Evolutionary conservation across 2,888 invertebrate species (phyloP).

Genomic region (Archaeoteleia sp.): DNA sequence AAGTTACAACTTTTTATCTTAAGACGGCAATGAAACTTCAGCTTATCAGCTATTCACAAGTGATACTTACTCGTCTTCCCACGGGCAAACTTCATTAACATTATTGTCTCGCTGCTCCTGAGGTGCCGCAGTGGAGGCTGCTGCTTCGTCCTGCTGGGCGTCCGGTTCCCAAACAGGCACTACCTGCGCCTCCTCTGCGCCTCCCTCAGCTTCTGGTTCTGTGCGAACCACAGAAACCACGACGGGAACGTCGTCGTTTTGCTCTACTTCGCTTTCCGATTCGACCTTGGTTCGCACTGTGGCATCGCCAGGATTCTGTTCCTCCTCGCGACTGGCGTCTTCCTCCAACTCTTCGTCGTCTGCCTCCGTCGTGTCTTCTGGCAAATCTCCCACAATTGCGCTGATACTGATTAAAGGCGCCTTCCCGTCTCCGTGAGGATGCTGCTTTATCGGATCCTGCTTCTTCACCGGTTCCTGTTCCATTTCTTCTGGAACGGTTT

Average conservation of each 20-base stretch:
- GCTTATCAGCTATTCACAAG: neutral
- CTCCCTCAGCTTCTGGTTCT: conserved; percentile 78
- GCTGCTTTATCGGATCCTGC: conserved; percentile 55
- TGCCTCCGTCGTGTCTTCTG: conserved; percentile 48
- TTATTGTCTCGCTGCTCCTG: conserved; percentile 76
- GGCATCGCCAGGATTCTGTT: conserved; percentile 30
- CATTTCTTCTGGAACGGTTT: conserved; percentile 58
- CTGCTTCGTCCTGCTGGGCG: conserved; percentile 60
- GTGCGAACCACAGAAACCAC: conserved; percentile 78
- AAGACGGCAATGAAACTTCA: too few species aligned
- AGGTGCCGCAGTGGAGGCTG: conserved; percentile 55
- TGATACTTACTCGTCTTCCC: conserved; percentile 94
- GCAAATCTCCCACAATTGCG: conserved; percentile 81
- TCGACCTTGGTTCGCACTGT: too few species aligned
- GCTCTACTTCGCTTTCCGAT: conserved; percentile 25
- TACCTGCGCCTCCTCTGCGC: conserved; percentile 78
- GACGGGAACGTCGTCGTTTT: conserved; percentile 67
- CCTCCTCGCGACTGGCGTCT: conserved; percentile 29
- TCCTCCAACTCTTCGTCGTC: conserved; percentile 34
- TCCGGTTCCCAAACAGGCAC: conserved; percentile 73
- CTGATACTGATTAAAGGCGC: conserved; percentile 84
- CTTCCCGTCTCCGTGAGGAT: conserved; percentile 63
- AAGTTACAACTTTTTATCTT: too few species aligned
- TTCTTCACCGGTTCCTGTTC: conserved; percentile 53
- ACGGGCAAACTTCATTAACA: conserved; percentile 92